These are phyloP conservation scores for Nephila pilipes DNA, from an alignment of 1,140 invertebrate genomes.

Conservation along the genomic window DNA sequence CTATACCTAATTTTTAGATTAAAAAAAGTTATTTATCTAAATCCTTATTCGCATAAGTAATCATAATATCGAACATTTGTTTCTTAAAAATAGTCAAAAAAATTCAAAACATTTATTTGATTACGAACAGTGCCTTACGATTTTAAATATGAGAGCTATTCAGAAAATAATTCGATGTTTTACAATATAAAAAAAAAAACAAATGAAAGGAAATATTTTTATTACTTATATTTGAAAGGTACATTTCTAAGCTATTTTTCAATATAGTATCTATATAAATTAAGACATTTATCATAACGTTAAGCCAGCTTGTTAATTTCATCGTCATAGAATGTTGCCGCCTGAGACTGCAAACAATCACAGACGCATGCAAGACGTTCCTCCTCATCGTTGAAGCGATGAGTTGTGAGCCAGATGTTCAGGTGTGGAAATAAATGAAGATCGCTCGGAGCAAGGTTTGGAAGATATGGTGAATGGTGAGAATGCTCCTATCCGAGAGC, in stretches of 20 bases:
- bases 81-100: no score
- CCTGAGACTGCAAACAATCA: background rate
- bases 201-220: conserved; percentile 2
- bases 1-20: no score
- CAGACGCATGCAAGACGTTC: no score
- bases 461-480: background rate
- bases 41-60: no score
- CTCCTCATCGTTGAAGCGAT: no score
- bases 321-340: background rate
- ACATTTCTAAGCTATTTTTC: background rate
- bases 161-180: no score
- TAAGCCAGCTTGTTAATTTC: background rate
- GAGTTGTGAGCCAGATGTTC: background rate
- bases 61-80: no score
- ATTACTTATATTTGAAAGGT: background rate
- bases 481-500: background rate
- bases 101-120: no score
- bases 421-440: background rate
- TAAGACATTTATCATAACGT: background rate
- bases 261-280: background rate
- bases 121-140: no score
- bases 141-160: no score
- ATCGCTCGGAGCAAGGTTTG: background rate
- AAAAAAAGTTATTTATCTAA: no score
- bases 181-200: background rate